These are phyloP conservation scores for Lycaon pictus DNA, from an alignment of 2,113 vertebrate genomes.

Conservation along the genomic window DNA sequence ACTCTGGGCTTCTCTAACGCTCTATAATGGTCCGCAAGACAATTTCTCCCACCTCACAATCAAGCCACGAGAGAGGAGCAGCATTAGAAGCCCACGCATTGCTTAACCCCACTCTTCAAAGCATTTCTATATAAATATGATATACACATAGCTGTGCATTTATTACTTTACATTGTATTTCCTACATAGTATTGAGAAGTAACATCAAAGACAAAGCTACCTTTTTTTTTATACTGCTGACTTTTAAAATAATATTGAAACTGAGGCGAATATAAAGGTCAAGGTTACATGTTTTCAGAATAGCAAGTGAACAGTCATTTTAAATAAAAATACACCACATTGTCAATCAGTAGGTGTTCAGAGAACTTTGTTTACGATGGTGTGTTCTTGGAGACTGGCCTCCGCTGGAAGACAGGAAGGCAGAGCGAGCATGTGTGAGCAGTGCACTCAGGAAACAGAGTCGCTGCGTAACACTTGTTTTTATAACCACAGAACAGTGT, in stretches of 20 bases:
- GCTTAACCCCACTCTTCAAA: neutral
- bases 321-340: constrained; percentile 80
- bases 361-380: constrained; percentile 80
- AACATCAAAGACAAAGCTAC: neutral
- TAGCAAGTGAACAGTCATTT: constrained; percentile 30
- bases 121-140: neutral
- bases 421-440: neutral
- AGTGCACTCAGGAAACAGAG: neutral
- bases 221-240: neutral
- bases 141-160: neutral
- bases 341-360: constrained; percentile 73
- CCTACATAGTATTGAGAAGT: neutral
- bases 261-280: constrained; percentile 34
- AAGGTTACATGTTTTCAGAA: constrained; percentile 43
- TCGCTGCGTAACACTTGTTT: constrained; percentile 33
- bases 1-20: neutral
- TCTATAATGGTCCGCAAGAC: neutral
- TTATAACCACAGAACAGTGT: constrained; percentile 12
- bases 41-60: neutral
- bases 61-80: neutral
- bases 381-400: constrained; percentile 82
- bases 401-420: constrained; percentile 38
- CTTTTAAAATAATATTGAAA: constrained; percentile 44
- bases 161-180: neutral
- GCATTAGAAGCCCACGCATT: neutral